These are phyloP conservation scores for Agrochola circellaris DNA, from an alignment of 2,888 invertebrate genomes.

Conservation along the genomic window DNA sequence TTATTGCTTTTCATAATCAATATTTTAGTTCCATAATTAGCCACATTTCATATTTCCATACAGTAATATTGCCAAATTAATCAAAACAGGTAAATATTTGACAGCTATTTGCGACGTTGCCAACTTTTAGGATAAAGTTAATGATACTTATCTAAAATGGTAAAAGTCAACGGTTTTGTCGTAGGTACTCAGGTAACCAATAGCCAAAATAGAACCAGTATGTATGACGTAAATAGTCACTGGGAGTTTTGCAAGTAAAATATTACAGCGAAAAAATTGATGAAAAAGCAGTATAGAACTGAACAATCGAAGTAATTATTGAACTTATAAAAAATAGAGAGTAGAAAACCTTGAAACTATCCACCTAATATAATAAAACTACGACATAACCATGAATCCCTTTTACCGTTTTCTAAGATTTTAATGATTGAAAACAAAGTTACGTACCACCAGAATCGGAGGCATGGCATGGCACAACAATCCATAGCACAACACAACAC, in stretches of 20 bases:
- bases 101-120: too few relatives aligned
- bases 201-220: neutral
- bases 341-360: constrained; percentile 23
- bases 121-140: too few relatives aligned
- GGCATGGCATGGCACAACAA: constrained; percentile 58
- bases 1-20: too few relatives aligned
- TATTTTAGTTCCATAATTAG: too few relatives aligned
- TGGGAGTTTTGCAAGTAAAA: neutral
- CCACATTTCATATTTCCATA: too few relatives aligned
- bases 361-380: neutral
- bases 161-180: neutral
- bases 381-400: neutral
- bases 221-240: neutral
- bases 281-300: neutral
- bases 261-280: neutral
- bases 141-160: neutral
- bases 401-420: too few relatives aligned
- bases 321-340: neutral
- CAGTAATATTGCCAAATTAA: too few relatives aligned
- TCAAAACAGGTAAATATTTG: too few relatives aligned
- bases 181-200: neutral
- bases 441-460: constrained; percentile 67
- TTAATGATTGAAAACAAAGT: neutral
- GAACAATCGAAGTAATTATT: neutral
- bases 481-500: constrained; percentile 68